These are phyloP conservation scores for Drosophila tani DNA, from an alignment of 1,140 invertebrate genomes.

Conservation along the genomic window DNA sequence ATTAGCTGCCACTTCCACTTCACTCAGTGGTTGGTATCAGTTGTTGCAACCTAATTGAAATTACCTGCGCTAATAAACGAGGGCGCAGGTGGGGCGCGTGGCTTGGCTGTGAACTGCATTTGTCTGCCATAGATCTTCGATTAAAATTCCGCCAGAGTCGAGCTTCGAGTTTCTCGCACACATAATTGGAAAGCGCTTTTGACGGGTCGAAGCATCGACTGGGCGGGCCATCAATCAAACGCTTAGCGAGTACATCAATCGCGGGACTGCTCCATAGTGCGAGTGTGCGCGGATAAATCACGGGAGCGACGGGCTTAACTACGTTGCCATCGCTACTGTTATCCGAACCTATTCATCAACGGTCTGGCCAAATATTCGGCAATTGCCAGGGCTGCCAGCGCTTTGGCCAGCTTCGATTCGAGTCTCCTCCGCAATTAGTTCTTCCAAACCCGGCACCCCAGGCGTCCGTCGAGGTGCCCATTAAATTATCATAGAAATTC, in stretches of 20 bases:
- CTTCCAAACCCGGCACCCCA: background rate
- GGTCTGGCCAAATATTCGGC: slow-evolving; percentile 26
- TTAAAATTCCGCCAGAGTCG: slow-evolving; percentile 26
- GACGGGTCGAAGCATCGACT: slow-evolving; percentile 23
- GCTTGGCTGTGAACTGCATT: slow-evolving; percentile 29
- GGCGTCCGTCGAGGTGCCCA: slow-evolving; percentile 21
- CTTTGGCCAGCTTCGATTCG: background rate
- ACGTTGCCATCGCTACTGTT: slow-evolving; percentile 29
- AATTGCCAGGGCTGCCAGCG: slow-evolving; percentile 7
- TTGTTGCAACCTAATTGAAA: slow-evolving; percentile 74
- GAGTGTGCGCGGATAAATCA: slow-evolving; percentile 60
- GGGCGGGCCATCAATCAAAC: slow-evolving; percentile 64
- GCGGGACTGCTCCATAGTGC: slow-evolving; percentile 53
- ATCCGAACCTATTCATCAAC: slow-evolving; percentile 33
- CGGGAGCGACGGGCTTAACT: slow-evolving; percentile 45
- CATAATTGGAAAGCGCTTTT: slow-evolving; percentile 34
- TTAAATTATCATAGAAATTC: slow-evolving; percentile 78
- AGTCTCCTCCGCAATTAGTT: slow-evolving; percentile 41
- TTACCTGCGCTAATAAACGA: slow-evolving; percentile 67
- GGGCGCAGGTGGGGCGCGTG: slow-evolving; percentile 12
- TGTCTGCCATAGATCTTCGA: slow-evolving; percentile 37
- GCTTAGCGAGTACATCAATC: slow-evolving; percentile 66
- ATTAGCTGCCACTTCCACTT: slow-evolving; percentile 71
- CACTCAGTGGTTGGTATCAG: slow-evolving; percentile 57
- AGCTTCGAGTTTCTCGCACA: slow-evolving; percentile 15